These are phyloP conservation scores for Columbina picui DNA, from an alignment of 2,113 vertebrate species.

Conservation along the genomic window DNA sequence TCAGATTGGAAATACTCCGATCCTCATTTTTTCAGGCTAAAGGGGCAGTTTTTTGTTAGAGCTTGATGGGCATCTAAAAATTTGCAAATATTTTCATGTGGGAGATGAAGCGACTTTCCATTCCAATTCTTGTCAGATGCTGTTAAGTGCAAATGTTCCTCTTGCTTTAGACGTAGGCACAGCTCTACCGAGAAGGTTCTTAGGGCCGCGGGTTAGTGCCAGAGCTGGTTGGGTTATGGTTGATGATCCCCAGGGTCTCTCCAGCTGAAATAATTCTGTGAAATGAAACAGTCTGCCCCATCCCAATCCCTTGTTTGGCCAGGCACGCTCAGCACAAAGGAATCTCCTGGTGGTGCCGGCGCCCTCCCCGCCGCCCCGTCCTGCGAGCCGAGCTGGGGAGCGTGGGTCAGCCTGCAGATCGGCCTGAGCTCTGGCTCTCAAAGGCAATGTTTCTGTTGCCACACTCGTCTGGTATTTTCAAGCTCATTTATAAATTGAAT, in stretches of 20 bases:
- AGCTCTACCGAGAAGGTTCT: not conserved
- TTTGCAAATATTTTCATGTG: not conserved
- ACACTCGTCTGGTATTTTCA: constrained; percentile 26
- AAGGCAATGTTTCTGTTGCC: not conserved
- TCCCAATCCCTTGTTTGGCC: not conserved
- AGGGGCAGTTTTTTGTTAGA: not conserved
- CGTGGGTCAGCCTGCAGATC: not conserved
- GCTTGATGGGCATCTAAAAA: not conserved
- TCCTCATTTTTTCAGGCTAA: not conserved
- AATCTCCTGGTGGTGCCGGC: not conserved
- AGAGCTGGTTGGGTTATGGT: too few species aligned
- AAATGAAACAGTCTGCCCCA: not conserved
- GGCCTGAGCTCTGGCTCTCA: not conserved
- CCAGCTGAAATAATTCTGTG: too few species aligned
- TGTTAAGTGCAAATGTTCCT: not conserved
- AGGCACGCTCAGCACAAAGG: not conserved
- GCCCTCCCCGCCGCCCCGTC: not conserved
- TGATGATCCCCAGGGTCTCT: too few species aligned
- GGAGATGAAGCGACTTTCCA: not conserved
- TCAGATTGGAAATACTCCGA: not conserved
- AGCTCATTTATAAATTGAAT: constrained; percentile 38
- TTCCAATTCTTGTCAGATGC: not conserved
- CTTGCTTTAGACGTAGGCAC: not conserved
- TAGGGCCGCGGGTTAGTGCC: too few species aligned
- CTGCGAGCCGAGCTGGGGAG: not conserved